Conservation (phyloP, 2,888 invertebrate species). For the Proisotoma minuta region DNA sequence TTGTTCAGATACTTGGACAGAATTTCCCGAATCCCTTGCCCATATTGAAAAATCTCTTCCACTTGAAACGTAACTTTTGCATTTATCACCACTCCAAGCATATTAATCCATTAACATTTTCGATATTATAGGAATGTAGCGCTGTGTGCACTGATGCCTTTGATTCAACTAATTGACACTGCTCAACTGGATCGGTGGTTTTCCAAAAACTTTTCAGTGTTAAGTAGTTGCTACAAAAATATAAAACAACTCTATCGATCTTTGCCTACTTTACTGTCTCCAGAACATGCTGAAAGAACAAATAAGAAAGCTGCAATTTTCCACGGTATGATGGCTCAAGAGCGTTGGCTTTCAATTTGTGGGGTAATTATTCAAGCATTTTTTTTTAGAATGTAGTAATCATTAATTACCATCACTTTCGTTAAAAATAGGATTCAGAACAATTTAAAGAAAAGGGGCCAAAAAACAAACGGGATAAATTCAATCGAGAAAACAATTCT, state of each 20-base stretch:
- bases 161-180: constrained; percentile 7
- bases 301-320: not conserved
- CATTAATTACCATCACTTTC: too few relatives aligned
- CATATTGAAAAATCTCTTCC: not conserved
- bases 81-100: not conserved
- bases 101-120: not conserved
- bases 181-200: not conserved
- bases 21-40: not conserved
- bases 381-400: not conserved
- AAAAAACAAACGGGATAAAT: too few relatives aligned
- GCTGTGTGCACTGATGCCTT: not conserved
- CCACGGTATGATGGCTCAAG: not conserved
- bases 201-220: not conserved
- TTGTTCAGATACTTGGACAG: not conserved
- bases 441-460: too few relatives aligned
- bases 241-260: not conserved
- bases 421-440: too few relatives aligned
- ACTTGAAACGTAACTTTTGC: not conserved
- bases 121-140: not conserved
- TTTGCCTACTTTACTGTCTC: not conserved
- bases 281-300: not conserved
- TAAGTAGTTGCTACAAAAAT: not conserved
- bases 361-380: not conserved
- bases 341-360: not conserved
- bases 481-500: too few relatives aligned